phyloP scores from a whole-genome alignment of 2,113 vertebrate species.

The Sinocyclocheilus maitianheensis region DNA sequence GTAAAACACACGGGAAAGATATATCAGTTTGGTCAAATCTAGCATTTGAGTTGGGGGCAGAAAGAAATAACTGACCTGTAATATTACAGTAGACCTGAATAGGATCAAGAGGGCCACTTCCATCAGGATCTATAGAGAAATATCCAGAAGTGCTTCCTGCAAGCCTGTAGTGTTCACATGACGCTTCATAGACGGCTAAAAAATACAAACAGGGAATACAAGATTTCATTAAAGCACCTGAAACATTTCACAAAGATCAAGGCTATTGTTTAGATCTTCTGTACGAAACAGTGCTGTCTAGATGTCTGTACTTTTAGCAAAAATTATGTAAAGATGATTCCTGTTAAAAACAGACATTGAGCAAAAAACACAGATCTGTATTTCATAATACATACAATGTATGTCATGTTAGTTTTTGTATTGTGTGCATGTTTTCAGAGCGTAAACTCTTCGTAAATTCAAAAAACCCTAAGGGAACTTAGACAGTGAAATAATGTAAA shows the following conservation, averaged over 20 bases:
- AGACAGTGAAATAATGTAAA: not conserved
- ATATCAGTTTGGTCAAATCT: not conserved
- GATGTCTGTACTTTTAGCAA: constrained; percentile 4
- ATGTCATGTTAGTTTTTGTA: not conserved
- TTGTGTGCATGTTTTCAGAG: not conserved
- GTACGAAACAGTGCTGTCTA: not conserved
- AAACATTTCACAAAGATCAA: constrained; percentile 36
- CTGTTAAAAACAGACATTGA: not conserved
- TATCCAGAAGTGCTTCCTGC: constrained; percentile 86
- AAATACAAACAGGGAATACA: not conserved
- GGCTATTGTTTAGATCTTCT: not conserved
- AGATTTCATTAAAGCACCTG: not conserved
- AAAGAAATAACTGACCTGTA: constrained; percentile 81
- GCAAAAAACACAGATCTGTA: constrained; percentile 1
- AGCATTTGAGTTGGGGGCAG: not conserved
- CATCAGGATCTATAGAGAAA: constrained; percentile 93
- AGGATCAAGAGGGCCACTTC: constrained; percentile 88
- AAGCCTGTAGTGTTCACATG: constrained; percentile 92
- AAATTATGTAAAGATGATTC: not conserved
- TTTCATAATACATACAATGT: not conserved
- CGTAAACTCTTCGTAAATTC: not conserved
- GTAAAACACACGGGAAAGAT: not conserved
- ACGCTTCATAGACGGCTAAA: constrained; percentile 89
- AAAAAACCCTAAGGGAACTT: not conserved
- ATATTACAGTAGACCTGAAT: constrained; percentile 92